Percentiles rank a stretch among this genome's conserved stretches.
These are phyloP conservation scores for Platycercus adscitus DNA, from an alignment of 2,113 vertebrate genomes.

Conservation along the genomic window DNA sequence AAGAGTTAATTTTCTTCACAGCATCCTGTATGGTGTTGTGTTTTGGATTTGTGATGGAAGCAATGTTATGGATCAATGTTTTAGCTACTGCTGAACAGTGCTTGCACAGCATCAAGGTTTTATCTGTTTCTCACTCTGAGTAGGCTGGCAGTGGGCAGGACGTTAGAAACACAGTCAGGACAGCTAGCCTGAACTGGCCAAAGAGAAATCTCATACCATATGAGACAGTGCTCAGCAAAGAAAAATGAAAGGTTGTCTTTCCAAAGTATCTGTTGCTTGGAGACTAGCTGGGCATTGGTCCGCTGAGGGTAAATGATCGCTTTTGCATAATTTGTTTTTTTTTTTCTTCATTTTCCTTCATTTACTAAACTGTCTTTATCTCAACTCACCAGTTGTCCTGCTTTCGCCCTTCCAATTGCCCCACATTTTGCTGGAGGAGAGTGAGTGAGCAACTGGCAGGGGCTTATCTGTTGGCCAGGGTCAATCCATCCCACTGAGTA, in stretches of 20 bases:
- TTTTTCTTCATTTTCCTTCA: neutral
- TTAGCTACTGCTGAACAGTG: neutral
- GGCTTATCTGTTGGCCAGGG: neutral
- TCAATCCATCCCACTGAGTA: neutral
- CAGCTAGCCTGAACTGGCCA: neutral
- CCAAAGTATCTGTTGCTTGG: neutral
- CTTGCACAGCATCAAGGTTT: neutral
- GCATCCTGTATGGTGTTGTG: neutral
- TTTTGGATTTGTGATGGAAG: neutral
- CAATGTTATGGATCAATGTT: neutral
- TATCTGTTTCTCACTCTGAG: neutral
- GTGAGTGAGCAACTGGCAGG: accelerated
- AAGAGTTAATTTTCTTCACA: neutral
- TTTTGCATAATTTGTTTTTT: accelerated
- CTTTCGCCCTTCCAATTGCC: neutral
- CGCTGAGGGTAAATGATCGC: neutral
- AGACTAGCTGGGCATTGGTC: neutral
- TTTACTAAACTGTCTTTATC: neutral
- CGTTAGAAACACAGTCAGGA: neutral
- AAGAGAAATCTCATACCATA: neutral
- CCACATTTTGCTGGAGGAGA: neutral
- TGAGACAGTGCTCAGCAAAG: neutral
- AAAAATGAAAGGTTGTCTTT: neutral
- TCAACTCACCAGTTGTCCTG: neutral
- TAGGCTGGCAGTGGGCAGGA: neutral